Base-by-base conservation (phyloP, 1,140 invertebrate species). In the Temnothorax curvispinosus region DNA sequence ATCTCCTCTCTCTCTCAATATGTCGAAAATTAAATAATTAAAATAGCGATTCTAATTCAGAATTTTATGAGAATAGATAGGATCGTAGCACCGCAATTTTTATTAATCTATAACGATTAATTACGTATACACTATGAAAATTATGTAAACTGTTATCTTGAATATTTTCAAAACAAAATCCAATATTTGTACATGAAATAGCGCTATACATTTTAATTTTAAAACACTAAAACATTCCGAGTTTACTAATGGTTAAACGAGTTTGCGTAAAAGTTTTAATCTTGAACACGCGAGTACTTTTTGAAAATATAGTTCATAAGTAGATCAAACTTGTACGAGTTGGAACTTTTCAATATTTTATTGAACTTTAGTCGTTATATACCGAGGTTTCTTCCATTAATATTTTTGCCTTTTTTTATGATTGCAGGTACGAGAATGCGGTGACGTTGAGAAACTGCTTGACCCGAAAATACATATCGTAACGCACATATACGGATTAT, bases 341-440 rank as follows among this genome's bases (percentile, higher is more conserved):
- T 35, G 47, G 44, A 52, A 52, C 13, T 7, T 72, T 72, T 52
- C 15, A 52, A 50, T 72, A 72, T n/a, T 52, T 72, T n/a, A 72
- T 72, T n/a, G 21, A 5, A 74, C 50, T 74, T 52, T 6, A 74
- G 18, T 7, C 4, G 71, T 74, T 74, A n/a, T 11, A 21, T 18
- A 67, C 3, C 32, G n/a, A 58, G 2, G 35, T 44, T 44, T 3
- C 15, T 2, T 32, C 1, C n/a, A 32, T 38, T 65, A 21, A 84
- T 82, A 44, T 35, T 65, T 7, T 35, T 21, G 4, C 0, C 0
- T 13, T 64, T 50, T 50, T 44, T 67, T 52, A 35, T 85, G 11
- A 62, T 90, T 90, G 8, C 89, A 90, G 90, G 13, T 47, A 8
- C 9, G 38, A 85, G 18, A 35, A 89, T 91, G 89, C 87, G 85